Conservation (phyloP, 2,113 vertebrate species). For the Talpa occidentalis region DNA sequence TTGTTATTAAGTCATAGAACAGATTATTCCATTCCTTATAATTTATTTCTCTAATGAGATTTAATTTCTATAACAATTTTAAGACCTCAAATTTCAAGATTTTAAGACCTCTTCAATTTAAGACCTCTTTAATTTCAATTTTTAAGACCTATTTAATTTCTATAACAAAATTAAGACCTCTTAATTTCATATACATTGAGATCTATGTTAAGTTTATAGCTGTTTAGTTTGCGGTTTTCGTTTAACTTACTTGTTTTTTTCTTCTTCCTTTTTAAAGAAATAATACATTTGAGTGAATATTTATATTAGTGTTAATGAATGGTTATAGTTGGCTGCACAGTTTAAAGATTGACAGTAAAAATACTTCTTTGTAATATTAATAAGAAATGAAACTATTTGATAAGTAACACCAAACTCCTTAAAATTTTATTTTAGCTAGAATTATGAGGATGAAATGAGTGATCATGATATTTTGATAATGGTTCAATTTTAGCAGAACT, state of each 20-base stretch:
- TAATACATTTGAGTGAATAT: background rate
- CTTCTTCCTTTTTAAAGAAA: background rate
- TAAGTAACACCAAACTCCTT: background rate
- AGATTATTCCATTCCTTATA: background rate
- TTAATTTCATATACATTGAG: background rate
- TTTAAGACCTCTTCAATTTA: too few species aligned
- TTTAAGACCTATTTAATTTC: conserved; percentile 1
- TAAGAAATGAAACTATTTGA: background rate
- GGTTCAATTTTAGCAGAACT: conserved; percentile 44
- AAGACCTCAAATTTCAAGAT: too few species aligned
- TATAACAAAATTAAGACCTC: background rate
- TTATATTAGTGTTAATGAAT: background rate
- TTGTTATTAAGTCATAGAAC: background rate
- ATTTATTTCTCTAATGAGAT: background rate
- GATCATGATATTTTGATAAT: background rate
- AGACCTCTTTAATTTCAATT: too few species aligned
- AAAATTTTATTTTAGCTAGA: conserved; percentile 31
- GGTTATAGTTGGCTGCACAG: background rate
- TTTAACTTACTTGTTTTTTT: background rate
- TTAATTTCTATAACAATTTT: background rate
- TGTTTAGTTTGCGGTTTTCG: background rate
- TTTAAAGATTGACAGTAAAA: background rate
- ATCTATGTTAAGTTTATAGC: background rate
- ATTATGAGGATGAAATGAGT: background rate
- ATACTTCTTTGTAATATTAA: background rate